phyloP scores from a whole-genome alignment of 2,888 invertebrate species.

The Agriopis marginaria region DNA sequence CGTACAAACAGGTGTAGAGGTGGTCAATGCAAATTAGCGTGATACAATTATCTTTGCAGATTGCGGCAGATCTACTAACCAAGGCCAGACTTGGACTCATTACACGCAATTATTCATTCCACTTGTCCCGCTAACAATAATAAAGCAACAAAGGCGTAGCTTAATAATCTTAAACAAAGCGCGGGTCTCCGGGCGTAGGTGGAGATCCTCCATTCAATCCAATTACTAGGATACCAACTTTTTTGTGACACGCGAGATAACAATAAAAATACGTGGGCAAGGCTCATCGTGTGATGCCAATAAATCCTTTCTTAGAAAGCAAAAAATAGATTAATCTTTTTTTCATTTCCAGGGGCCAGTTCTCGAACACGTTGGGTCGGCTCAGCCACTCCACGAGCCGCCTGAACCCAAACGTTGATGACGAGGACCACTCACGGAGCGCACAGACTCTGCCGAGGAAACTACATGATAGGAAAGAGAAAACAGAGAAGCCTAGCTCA shows the following conservation, averaged over 20 bases:
- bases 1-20: constrained; percentile 67
- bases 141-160: constrained; percentile 50
- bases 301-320: constrained; percentile 56
- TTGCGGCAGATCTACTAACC: constrained; percentile 50
- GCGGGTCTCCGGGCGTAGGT: constrained; percentile 71
- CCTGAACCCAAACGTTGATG: constrained; percentile 86
- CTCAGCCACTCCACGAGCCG: constrained; percentile 94
- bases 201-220: constrained; percentile 76
- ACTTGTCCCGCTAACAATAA: constrained; percentile 41
- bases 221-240: constrained; percentile 75
- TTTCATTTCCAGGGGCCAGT: constrained; percentile 87
- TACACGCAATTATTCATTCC: constrained; percentile 46
- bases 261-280: constrained; percentile 74
- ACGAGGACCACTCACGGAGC: constrained; percentile 86
- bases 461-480: constrained; percentile 83
- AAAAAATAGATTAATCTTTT: constrained; percentile 52
- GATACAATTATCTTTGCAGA: constrained; percentile 68
- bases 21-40: constrained; percentile 67
- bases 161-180: constrained; percentile 73
- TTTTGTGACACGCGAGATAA: constrained; percentile 71
- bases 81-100: constrained; percentile 39
- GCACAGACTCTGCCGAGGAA: constrained; percentile 93
- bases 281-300: constrained; percentile 60
- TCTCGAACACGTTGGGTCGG: constrained; percentile 91
- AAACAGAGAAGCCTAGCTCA: constrained; percentile 76